Conservation (phyloP, 2,797 vertebrate genomes). For the Falco rusticolus region DNA sequence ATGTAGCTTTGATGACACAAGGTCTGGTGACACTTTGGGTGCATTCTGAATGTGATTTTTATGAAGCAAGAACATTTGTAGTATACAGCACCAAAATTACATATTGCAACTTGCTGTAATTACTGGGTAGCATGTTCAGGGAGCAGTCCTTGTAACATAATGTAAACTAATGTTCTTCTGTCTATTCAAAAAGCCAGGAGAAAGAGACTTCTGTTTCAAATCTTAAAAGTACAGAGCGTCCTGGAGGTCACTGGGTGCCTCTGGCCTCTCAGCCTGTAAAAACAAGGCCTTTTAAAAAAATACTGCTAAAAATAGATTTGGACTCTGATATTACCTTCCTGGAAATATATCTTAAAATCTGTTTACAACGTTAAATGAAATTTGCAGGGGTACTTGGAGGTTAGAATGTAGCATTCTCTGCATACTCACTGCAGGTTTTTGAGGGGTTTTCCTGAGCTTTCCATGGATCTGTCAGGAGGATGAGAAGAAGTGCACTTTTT, state of each 20-base stretch:
- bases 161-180: neutral
- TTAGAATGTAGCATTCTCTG: neutral
- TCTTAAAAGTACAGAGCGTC: neutral
- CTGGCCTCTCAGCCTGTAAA: neutral
- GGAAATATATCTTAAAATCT: neutral
- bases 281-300: neutral
- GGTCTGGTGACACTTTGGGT: neutral
- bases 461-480: neutral
- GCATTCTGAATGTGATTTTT: neutral
- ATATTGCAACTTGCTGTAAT: neutral
- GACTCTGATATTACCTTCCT: neutral
- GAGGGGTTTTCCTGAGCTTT: neutral
- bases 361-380: neutral
- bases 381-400: neutral
- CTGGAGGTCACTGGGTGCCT: neutral
- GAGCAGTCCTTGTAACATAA: neutral
- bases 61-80: neutral
- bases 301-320: neutral
- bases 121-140: neutral
- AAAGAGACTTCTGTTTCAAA: neutral
- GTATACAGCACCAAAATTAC: neutral
- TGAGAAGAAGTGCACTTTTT: neutral
- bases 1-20: neutral
- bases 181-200: neutral
- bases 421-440: neutral